Percentiles rank a stretch among this genome's conserved stretches.
phyloP scores from a whole-genome alignment of 2,797 vertebrate species.

The Coccyzus lansbergi region DNA sequence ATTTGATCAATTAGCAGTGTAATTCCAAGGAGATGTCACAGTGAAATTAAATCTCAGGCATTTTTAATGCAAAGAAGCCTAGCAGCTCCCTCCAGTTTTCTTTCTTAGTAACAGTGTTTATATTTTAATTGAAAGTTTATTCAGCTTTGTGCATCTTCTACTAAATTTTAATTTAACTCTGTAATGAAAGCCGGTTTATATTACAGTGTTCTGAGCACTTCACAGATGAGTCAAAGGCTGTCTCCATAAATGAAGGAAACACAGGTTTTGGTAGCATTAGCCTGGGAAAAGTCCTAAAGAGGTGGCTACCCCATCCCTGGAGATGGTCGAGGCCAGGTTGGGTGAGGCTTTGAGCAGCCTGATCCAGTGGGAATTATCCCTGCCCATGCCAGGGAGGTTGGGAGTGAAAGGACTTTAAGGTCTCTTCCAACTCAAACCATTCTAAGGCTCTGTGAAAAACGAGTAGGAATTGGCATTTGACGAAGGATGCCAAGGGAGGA shows the following conservation, averaged over 20 bases:
- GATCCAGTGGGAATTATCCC: no score
- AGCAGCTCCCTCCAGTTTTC: slow-evolving; percentile 70
- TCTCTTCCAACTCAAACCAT: no score
- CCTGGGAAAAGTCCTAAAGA: background rate
- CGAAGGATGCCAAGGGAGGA: background rate
- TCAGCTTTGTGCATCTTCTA: slow-evolving; percentile 67
- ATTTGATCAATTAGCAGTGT: slow-evolving; percentile 79
- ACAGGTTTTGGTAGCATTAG: background rate
- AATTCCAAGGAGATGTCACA: slow-evolving; percentile 78
- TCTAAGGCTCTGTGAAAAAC: no score
- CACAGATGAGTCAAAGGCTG: background rate
- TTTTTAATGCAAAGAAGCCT: slow-evolving; percentile 48
- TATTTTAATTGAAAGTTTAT: slow-evolving; percentile 77
- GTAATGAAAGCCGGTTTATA: slow-evolving; percentile 33
- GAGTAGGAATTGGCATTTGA: background rate
- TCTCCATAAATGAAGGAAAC: slow-evolving; percentile 31
- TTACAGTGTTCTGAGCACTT: background rate
- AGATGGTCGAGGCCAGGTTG: no score
- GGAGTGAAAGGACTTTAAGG: no score
- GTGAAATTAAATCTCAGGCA: slow-evolving; percentile 73
- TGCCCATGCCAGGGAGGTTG: no score
- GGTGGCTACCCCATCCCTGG: no score
- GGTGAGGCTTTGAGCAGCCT: no score
- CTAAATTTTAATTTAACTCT: slow-evolving; percentile 73
- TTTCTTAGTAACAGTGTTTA: slow-evolving; percentile 53